Base-by-base conservation (phyloP, 2,113 vertebrate genomes). In the Pseudopipra pipra region DNA sequence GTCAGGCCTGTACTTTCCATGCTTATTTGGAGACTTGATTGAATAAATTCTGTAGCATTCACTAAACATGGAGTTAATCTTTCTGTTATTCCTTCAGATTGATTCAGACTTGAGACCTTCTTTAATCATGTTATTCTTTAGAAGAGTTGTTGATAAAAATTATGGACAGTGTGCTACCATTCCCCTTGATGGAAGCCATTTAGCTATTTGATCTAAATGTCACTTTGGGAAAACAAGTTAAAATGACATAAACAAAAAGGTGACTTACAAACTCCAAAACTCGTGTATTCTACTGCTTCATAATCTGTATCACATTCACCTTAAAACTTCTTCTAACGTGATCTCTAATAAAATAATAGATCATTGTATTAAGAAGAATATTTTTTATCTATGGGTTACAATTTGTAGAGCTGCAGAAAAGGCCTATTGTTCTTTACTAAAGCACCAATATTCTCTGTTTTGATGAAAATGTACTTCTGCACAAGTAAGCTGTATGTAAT, bases 1-100 rank as follows among this genome's bases (percentile, higher is more conserved):
- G 87, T 76, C 83, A 93, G 68, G 78, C 31, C 83, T 94, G 81
- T 93, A 77, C 91, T 90, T 89, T 96, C 56, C 91, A 25, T 83
- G 87, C 55, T 93, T 96, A 86, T 71, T 89, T 92, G 70, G 55
- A 94, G 76, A 93, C 12, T 93, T 68, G 28, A 83, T 68, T 85
- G 90, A 95, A 90, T 85, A 95, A 95, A 94, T 89, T 55, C 84
- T 84, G 59, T 82, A 91, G 81, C 83, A 63, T 92, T 91, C 71
- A 89, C 77, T 87, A 94, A 96, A 77, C n/a, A 49, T 20, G 87
- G 91, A 93, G 91, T 78, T 95, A 89, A 95, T 82, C 62, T 82
- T 96, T 96, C 71, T 94, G 79, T 74, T 55, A 22, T 89, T 95
- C 73, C 81, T 91, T 81, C 74, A 88, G 58, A 67, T 43, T 91